These are phyloP conservation scores for Zoanthus sociatus DNA, from an alignment of 92 coral and sea anemone genomes.

Conservation along the genomic window DNA sequence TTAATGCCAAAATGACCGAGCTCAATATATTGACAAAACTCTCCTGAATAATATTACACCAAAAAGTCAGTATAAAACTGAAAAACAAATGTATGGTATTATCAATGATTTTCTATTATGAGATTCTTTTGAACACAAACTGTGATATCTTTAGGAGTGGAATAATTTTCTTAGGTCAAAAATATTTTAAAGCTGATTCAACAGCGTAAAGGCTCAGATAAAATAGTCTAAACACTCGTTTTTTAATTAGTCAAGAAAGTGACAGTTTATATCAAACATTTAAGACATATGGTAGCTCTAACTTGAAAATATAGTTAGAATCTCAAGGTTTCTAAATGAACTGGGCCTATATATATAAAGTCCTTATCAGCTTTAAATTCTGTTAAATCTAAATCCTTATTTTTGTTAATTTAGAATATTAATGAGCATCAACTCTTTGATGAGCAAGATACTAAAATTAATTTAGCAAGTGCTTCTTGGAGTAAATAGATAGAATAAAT, in stretches of 20 bases:
- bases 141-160: constrained; percentile 2
- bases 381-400: neutral
- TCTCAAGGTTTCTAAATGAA: neutral
- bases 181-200: neutral
- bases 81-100: neutral
- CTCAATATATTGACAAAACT: neutral
- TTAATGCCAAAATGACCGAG: neutral
- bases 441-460: constrained; percentile 19
- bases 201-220: neutral
- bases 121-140: neutral
- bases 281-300: neutral
- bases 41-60: neutral
- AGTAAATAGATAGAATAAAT: constrained; percentile 15
- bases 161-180: neutral
- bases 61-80: neutral
- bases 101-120: neutral
- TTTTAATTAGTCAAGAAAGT: neutral
- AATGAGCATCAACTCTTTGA: neutral
- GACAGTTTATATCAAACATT: neutral
- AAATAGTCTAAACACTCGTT: neutral
- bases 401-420: constrained; percentile 10
- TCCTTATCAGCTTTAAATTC: neutral
- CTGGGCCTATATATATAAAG: neutral
- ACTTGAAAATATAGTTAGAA: too few species aligned
- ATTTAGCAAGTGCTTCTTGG: constrained; percentile 7